phyloP scores from a whole-genome alignment of 2,888 invertebrate genomes.

The Cosmorhoe ocellata region DNA sequence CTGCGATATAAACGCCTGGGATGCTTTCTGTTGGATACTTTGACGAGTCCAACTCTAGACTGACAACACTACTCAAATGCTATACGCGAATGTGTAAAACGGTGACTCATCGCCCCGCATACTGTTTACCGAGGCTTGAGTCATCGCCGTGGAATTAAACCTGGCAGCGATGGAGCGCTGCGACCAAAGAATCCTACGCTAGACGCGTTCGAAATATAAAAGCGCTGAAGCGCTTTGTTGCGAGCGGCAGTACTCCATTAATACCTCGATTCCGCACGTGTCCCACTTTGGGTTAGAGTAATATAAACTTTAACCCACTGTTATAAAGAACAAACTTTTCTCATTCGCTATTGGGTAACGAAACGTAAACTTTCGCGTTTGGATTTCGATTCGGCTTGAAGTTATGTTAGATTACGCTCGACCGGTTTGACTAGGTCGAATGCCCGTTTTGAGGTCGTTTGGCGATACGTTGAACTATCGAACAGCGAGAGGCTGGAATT shows the following conservation, averaged over 20 bases:
- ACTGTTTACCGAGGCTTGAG: slow-evolving; percentile 83
- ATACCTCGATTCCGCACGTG: slow-evolving; percentile 81
- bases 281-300: slow-evolving; percentile 50
- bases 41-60: slow-evolving; percentile 79
- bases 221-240: slow-evolving; percentile 69
- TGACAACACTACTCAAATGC: slow-evolving; percentile 82
- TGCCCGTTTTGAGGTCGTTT: slow-evolving; percentile 80
- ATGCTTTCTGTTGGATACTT: slow-evolving; percentile 65
- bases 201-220: slow-evolving; percentile 45
- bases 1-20: slow-evolving; percentile 76
- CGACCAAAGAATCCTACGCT: slow-evolving; percentile 38
- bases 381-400: slow-evolving; percentile 69
- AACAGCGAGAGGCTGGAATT: slow-evolving; percentile 52
- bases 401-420: slow-evolving; percentile 77
- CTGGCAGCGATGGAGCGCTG: slow-evolving; percentile 69
- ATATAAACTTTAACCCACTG: slow-evolving; percentile 49
- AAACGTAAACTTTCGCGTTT: slow-evolving; percentile 79
- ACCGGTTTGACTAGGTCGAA: slow-evolving; percentile 70
- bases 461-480: slow-evolving; percentile 57
- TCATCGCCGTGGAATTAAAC: slow-evolving; percentile 68
- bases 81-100: slow-evolving; percentile 83
- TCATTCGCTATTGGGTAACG: slow-evolving; percentile 44
- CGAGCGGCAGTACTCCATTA: slow-evolving; percentile 72
- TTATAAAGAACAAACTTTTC: slow-evolving; percentile 40
- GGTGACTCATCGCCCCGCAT: slow-evolving; percentile 83